These are phyloP conservation scores for Hydrocynus forskahlii DNA, from an alignment of 2,797 vertebrate species.

Conservation along the genomic window DNA sequence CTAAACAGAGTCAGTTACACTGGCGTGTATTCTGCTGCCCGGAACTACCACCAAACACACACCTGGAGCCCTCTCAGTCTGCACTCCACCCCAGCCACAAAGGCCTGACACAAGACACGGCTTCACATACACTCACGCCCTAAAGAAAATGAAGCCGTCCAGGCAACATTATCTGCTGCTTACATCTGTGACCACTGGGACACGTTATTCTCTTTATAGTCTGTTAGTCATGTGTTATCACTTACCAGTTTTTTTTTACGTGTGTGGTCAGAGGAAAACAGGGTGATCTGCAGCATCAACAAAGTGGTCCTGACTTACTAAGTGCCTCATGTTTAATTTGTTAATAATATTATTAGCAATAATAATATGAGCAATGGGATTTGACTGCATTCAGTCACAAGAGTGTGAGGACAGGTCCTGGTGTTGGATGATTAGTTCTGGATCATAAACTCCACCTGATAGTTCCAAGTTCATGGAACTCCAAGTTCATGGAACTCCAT, in stretches of 20 bases:
- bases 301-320: too few species aligned
- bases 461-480: too few species aligned
- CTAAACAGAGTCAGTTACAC: slow-evolving; percentile 45
- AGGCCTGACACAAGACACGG: slow-evolving; percentile 55
- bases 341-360: too few species aligned
- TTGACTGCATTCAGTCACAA: neutral
- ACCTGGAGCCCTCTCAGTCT: slow-evolving; percentile 38
- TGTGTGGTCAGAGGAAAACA: neutral
- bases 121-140: slow-evolving; percentile 4
- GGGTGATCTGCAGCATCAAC: too few species aligned
- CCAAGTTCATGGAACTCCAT: too few species aligned
- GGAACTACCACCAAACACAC: slow-evolving; percentile 28
- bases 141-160: slow-evolving; percentile 35
- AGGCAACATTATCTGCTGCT: slow-evolving; percentile 41
- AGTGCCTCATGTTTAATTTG: too few species aligned
- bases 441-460: neutral
- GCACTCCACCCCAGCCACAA: slow-evolving; percentile 46
- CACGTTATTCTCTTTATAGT: slow-evolving; percentile 32
- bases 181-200: slow-evolving; percentile 36
- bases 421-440: neutral
- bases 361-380: neutral
- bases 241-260: neutral
- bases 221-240: slow-evolving; percentile 34
- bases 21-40: slow-evolving; percentile 35
- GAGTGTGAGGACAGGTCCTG: neutral